Evolutionary conservation across 1,140 invertebrate genomes (phyloP).

Genomic region (Drosophila pseudoobscura): DNA sequence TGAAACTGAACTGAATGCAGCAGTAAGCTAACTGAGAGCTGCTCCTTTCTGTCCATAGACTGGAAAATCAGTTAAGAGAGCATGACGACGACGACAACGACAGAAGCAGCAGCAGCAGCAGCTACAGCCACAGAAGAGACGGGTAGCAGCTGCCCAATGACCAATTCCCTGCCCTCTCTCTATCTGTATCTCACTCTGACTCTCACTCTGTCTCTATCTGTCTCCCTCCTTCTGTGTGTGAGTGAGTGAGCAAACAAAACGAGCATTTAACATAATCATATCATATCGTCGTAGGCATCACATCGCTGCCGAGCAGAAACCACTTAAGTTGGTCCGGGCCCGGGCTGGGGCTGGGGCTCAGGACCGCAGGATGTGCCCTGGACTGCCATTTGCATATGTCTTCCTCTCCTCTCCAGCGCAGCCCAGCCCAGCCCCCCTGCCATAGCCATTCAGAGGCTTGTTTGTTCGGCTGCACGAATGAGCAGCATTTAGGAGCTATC

Average conservation of each 20-base stretch:
- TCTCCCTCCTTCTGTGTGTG: conserved; percentile 12
- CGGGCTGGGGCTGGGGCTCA: conserved; percentile 19
- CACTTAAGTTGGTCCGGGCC: conserved; percentile 69
- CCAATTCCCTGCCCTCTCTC: conserved; percentile 47
- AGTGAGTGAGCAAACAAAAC: conserved; percentile 72
- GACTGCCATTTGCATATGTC: conserved; percentile 73
- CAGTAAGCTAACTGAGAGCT: conserved; percentile 34
- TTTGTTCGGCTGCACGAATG: conserved; percentile 59
- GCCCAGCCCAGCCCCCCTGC: neutral
- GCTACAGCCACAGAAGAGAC: conserved; percentile 26
- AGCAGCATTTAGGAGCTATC: conserved; percentile 70
- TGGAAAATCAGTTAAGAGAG: conserved; percentile 76
- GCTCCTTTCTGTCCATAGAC: conserved; percentile 73
- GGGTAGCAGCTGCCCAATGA: conserved; percentile 67
- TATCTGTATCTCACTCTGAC: conserved; percentile 10
- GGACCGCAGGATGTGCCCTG: conserved; percentile 56
- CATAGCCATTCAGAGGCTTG: conserved; percentile 15
- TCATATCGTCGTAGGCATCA: conserved; percentile 77
- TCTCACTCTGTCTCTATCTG: conserved; percentile 3
- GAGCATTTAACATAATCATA: conserved; percentile 81
- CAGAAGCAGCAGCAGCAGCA: conserved; percentile 24
- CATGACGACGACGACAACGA: conserved; percentile 62
- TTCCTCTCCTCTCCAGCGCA: conserved; percentile 5
- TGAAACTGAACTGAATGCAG: conserved; percentile 76
- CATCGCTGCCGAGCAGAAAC: conserved; percentile 66